Evolutionary conservation across 2,113 vertebrate genomes (phyloP).

Genomic region (Bubo scandiacus): DNA sequence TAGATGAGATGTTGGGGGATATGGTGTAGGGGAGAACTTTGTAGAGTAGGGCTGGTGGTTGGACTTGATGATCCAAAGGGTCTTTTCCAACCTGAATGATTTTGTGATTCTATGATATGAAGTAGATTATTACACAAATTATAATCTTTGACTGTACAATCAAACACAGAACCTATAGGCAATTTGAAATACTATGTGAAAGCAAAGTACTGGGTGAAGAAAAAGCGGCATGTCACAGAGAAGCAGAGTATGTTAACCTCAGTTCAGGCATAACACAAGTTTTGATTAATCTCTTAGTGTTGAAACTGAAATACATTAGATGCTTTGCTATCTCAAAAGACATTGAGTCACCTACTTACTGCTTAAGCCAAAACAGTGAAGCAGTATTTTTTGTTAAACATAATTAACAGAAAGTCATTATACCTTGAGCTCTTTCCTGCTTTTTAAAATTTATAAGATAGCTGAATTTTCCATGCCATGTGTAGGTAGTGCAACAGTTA

Average conservation of each 20-base stretch:
- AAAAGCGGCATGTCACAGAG: neutral
- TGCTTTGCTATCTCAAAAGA: conserved; percentile 11
- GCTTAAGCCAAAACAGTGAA: neutral
- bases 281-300: neutral
- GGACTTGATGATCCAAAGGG: too few species aligned
- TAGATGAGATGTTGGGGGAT: too few species aligned
- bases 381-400: neutral
- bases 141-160: neutral
- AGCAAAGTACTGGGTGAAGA: neutral
- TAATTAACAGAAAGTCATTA: neutral
- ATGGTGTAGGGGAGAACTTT: too few species aligned
- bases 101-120: neutral
- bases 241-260: neutral
- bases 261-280: neutral
- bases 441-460: neutral
- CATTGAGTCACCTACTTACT: neutral
- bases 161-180: neutral
- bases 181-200: conserved; percentile 4
- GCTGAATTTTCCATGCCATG: neutral
- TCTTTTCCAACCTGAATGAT: too few species aligned
- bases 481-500: neutral
- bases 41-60: too few species aligned
- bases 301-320: neutral
- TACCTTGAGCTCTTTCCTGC: neutral
- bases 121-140: neutral